Evolutionary conservation across 1,140 invertebrate species (phyloP).

Genomic region (Drosophila nigromelanica): DNA sequence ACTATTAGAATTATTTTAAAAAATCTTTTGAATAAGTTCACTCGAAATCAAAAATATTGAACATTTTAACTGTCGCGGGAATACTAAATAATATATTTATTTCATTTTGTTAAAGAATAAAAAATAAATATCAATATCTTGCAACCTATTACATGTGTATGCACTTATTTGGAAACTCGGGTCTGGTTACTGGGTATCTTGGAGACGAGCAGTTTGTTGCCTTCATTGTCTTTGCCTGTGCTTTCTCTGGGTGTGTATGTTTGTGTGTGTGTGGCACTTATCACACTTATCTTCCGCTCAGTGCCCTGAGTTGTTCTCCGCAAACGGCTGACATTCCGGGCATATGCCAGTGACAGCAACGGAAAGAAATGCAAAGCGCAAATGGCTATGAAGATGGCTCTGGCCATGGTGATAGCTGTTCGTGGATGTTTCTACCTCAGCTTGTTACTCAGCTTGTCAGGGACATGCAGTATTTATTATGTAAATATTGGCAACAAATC

Average conservation of each 20-base stretch:
- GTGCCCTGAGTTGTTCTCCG: not conserved
- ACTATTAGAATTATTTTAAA: too few species aligned
- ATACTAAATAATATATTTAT: too few species aligned
- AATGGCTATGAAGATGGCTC: conserved; percentile 30
- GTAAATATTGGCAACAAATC: conserved; percentile 76
- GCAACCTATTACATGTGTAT: too few species aligned
- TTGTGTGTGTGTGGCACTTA: conserved; percentile 36
- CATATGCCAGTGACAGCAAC: conserved; percentile 32
- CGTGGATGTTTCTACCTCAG: not conserved
- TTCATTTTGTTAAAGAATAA: too few species aligned
- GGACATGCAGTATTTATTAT: conserved; percentile 79
- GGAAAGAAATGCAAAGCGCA: conserved; percentile 31
- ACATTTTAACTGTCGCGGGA: too few species aligned
- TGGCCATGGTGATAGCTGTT: not conserved
- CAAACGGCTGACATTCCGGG: conserved; percentile 28
- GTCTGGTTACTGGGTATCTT: too few species aligned
- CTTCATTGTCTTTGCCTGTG: not conserved
- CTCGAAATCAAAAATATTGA: too few species aligned
- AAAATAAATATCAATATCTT: too few species aligned
- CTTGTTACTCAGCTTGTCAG: conserved; percentile 32
- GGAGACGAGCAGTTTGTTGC: not conserved
- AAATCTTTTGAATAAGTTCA: too few species aligned
- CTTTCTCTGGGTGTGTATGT: not conserved
- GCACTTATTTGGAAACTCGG: too few species aligned
- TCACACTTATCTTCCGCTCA: conserved; percentile 37